phyloP scores from a whole-genome alignment of 2,888 invertebrate species.

The Bursaphelenchus okinawaensis region DNA sequence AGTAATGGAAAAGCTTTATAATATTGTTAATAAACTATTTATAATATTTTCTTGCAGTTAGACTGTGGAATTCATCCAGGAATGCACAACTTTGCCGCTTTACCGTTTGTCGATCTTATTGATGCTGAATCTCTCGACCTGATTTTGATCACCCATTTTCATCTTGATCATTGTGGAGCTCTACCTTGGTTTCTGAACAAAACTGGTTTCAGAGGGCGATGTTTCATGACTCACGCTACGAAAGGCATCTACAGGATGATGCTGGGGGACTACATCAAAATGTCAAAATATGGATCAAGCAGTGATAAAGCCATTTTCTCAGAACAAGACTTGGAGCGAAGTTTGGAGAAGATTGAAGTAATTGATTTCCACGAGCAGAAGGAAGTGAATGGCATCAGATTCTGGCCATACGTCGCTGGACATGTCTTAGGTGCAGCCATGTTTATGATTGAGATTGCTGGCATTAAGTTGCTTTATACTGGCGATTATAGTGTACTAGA shows the following conservation, averaged over 20 bases:
- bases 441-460: conserved; percentile 99
- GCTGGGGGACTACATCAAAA: conserved; percentile 91
- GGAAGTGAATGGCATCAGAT: conserved; percentile 84
- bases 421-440: conserved; percentile 98
- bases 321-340: conserved; percentile 89
- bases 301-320: conserved; percentile 75
- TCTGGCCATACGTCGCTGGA: conserved; percentile 98
- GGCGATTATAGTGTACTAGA: conserved; percentile 98
- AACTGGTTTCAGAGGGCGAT: conserved; percentile 70
- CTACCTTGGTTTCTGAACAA: conserved; percentile 95
- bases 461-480: conserved; percentile 75
- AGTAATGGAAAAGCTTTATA: not conserved
- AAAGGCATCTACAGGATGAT: conserved; percentile 99
- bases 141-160: conserved; percentile 72
- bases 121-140: conserved; percentile 92
- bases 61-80: conserved; percentile 99
- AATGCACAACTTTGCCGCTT: conserved; percentile 88
- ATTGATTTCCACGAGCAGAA: conserved; percentile 74
- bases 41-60: conserved; percentile 62
- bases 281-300: conserved; percentile 44
- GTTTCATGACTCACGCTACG: conserved; percentile 99
- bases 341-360: conserved; percentile 98
- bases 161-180: conserved; percentile 95
- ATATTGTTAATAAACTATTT: not conserved
- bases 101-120: conserved; percentile 93